phyloP scores from a whole-genome alignment of 37 sponge, comb jelly and placozoan genomes.

The Diacarnus erythraeanus region DNA sequence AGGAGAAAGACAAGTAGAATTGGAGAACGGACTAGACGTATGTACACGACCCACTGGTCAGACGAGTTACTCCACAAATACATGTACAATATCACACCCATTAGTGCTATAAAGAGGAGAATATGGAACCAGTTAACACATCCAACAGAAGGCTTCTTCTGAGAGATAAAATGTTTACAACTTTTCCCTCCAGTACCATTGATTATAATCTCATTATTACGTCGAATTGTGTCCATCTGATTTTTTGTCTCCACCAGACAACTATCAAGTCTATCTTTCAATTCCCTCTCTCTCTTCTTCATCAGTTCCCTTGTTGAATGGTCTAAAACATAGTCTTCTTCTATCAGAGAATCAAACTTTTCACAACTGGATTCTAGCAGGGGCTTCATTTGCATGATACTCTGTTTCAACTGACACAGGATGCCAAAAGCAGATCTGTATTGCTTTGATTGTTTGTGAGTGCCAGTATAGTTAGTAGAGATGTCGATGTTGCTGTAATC shows the following conservation, averaged over 20 bases:
- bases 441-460: background rate
- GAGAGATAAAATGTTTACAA: background rate
- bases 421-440: background rate
- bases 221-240: background rate
- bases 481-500: background rate
- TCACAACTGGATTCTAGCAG: background rate
- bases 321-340: background rate
- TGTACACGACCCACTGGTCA: constrained; percentile 35
- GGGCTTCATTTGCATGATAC: background rate
- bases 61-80: background rate
- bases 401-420: background rate
- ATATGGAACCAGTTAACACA: constrained; percentile 6
- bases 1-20: constrained; percentile 53
- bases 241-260: background rate
- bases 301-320: background rate
- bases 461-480: background rate
- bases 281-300: background rate
- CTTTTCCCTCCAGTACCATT: background rate
- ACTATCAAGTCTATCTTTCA: background rate
- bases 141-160: background rate
- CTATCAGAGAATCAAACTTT: background rate
- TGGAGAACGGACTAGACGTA: constrained; percentile 70
- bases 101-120: background rate
- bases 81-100: constrained; percentile 12
- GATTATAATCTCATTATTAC: background rate